Conservation (phyloP, 2,113 vertebrate genomes). For the Otocyon megalotis region DNA sequence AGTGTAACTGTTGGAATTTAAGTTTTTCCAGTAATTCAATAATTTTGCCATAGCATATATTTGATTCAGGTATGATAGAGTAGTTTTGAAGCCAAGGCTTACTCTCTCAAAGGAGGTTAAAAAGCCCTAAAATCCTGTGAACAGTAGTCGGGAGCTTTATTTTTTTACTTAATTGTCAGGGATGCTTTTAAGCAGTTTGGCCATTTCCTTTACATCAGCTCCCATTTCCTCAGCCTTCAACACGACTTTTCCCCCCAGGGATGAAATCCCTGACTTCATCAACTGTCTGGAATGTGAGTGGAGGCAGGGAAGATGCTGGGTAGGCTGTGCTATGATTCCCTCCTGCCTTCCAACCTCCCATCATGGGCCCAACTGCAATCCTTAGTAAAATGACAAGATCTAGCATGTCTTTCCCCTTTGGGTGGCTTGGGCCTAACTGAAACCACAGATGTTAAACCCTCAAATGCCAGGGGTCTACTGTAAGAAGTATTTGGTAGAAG, state of each 20-base stretch:
- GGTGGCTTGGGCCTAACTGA: conserved; percentile 20
- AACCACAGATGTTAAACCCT: conserved; percentile 55
- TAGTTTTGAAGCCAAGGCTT: not conserved
- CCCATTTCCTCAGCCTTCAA: conserved; percentile 41
- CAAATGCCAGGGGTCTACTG: conserved; percentile 64
- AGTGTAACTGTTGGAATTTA: not conserved
- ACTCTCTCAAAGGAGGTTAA: conserved; percentile 17
- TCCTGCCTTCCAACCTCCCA: not conserved
- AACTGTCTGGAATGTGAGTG: not conserved
- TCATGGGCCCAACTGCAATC: not conserved
- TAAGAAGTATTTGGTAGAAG: conserved; percentile 46
- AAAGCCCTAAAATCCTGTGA: not conserved
- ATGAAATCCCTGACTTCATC: not conserved
- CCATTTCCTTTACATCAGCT: not conserved
- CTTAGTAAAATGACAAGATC: not conserved
- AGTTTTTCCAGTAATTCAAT: conserved; percentile 20
- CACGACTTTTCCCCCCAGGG: not conserved
- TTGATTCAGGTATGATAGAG: conserved; percentile 22
- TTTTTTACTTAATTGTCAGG: not conserved
- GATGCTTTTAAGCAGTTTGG: conserved; percentile 26
- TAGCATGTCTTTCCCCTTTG: not conserved
- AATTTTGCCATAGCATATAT: not conserved
- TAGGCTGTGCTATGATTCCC: not conserved
- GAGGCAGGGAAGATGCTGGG: not conserved
- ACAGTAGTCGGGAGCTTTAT: not conserved